Base-by-base conservation (phyloP, 2,113 vertebrate genomes). In the Labeo rohita region DNA sequence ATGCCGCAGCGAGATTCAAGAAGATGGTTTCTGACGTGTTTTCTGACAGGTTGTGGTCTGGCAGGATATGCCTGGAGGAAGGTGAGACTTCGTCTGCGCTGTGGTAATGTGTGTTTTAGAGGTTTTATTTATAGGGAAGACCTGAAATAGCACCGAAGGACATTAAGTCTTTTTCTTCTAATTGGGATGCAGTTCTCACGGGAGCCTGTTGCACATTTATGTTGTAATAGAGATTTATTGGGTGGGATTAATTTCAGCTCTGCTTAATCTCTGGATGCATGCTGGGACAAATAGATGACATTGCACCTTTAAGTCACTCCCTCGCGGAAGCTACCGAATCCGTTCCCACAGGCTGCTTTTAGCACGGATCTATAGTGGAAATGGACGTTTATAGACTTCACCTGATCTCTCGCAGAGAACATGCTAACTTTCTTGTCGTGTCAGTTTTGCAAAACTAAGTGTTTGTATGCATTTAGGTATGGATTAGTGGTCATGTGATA, bases 241-340 rank as follows among this genome's bases (percentile, higher is more conserved):
- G 70, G 63, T 78, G 18, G 70, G 34, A 52, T 23, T 90, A 85
- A 85, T 89, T 89, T 86, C 72, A 39, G 89, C 87, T 77, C 81
- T 50, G 65, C 76, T 87, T 72, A 84, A 21, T 79, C 49, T 86
- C 45, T 59, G 15, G 54, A 84, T 80, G 61, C 68, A 52, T 77
- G 87, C 45, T 75, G 28, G 12, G 77, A 82, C 63, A 88, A 56
- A 56, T 54, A 83, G 47, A 83, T 70, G 61, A 47, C 47, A 72
- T 83, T 18, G 54, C 18, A 56, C 28, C 28, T 83, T 72, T 43
- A 63, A n/a, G 18, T n/a, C 9, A 72, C 45, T 28, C 39, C 70
- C 63, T 72, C 9, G 1, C 49, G n/a, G 66, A 54, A 83, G 12
- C 34, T 59, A 23, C 18, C 18, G 73, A 83, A 83, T 73, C 66